These are phyloP conservation scores for Iphiclides podalirius DNA, from an alignment of 2,888 invertebrate genomes.

Conservation along the genomic window DNA sequence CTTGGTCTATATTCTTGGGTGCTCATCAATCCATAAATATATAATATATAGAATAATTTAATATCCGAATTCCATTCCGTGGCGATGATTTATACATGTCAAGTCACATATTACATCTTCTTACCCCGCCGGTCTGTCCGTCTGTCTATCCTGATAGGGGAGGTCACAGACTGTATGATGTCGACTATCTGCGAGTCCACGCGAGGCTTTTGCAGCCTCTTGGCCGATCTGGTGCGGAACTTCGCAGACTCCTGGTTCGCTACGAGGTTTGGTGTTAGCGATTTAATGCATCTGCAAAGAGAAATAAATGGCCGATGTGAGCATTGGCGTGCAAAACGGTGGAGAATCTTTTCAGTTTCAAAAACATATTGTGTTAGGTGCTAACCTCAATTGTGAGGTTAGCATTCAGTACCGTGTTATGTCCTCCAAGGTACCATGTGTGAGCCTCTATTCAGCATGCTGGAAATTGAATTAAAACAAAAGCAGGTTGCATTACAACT, in stretches of 20 bases:
- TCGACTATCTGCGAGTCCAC: constrained; percentile 38
- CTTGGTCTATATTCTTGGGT: no score
- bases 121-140: constrained; percentile 28
- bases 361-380: no score
- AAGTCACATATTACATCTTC: constrained; percentile 28
- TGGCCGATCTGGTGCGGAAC: constrained; percentile 56
- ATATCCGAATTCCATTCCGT: neutral
- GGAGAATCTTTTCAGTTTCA: no score
- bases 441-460: no score
- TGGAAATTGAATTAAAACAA: no score
- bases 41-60: constrained; percentile 3
- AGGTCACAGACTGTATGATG: constrained; percentile 45
- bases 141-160: constrained; percentile 44
- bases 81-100: constrained; percentile 2
- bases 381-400: no score
- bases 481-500: no score
- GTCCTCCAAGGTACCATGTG: no score
- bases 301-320: no score
- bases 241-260: constrained; percentile 55
- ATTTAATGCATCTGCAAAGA: constrained; percentile 62
- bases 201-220: constrained; percentile 46
- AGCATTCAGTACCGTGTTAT: no score
- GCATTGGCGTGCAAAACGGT: no score
- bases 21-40: neutral
- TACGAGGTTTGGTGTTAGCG: constrained; percentile 52